Evolutionary conservation across 2,113 vertebrate genomes (phyloP).

Genomic region (Strix aluco): DNA sequence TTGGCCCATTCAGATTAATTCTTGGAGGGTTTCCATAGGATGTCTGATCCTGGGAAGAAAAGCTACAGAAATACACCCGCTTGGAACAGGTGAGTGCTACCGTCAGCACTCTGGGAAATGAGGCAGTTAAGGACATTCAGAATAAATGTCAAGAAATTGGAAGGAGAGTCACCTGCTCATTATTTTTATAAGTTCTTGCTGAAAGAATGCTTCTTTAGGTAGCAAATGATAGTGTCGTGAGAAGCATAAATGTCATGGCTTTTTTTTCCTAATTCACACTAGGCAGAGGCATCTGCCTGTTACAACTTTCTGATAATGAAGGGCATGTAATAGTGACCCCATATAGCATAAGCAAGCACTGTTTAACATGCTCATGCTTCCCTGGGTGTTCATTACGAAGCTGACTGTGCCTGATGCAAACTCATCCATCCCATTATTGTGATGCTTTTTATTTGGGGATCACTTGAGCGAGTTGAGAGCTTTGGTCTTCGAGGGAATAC

Average conservation of each 20-base stretch:
- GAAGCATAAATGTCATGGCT: conserved; percentile 4
- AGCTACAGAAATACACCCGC: neutral
- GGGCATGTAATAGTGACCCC: neutral
- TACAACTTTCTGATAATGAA: conserved; percentile 4
- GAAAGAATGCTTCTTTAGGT: conserved; percentile 6
- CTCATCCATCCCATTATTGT: neutral
- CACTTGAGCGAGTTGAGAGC: neutral
- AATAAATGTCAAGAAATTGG: conserved; percentile 45
- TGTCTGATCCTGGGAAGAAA: neutral
- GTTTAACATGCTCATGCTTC: neutral
- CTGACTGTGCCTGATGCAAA: neutral
- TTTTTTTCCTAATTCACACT: neutral
- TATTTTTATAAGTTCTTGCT: conserved; percentile 35
- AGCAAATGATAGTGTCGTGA: neutral
- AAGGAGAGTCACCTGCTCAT: conserved; percentile 33
- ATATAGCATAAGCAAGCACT: neutral
- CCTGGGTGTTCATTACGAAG: neutral
- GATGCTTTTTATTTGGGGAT: neutral
- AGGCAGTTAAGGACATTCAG: neutral
- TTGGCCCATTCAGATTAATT: neutral
- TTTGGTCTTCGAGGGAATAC: neutral
- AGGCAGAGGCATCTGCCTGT: neutral
- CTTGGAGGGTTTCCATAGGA: neutral
- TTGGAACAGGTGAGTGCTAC: neutral
- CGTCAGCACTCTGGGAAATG: neutral